phyloP scores from a whole-genome alignment of 2,888 invertebrate genomes.

The Hipparchia sbordonii region DNA sequence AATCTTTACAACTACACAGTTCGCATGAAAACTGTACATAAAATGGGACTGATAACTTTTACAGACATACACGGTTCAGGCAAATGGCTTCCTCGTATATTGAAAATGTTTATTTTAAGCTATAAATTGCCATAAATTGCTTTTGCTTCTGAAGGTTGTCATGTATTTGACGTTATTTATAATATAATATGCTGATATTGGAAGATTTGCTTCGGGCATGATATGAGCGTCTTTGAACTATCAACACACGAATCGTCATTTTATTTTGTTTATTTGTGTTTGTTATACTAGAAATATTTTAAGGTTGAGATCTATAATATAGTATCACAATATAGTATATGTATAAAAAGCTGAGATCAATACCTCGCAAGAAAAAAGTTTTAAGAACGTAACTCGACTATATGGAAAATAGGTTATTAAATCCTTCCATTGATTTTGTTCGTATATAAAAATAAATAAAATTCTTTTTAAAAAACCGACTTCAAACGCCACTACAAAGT shows the following conservation, averaged over 20 bases:
- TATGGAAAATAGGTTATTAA: no score
- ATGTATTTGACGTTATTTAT: slow-evolving; percentile 6
- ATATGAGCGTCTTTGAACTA: not conserved
- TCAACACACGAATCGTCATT: not conserved
- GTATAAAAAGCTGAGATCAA: no score
- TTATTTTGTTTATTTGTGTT: not conserved
- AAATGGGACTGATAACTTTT: slow-evolving; percentile 30
- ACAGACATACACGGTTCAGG: slow-evolving; percentile 13
- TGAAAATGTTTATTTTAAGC: slow-evolving; percentile 37
- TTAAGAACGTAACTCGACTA: no score
- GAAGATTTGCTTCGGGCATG: not conserved
- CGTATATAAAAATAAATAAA: no score
- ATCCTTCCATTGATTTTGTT: no score
- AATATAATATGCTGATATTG: not conserved
- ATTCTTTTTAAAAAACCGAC: no score
- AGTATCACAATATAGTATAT: no score
- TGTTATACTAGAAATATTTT: no score
- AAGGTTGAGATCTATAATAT: no score
- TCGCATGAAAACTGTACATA: slow-evolving; percentile 36
- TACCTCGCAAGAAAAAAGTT: no score
- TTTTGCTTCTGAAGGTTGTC: slow-evolving; percentile 31
- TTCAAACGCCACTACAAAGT: no score
- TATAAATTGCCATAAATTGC: slow-evolving; percentile 30
- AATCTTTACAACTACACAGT: not conserved
- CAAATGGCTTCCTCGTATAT: slow-evolving; percentile 14